A percentile compares a stretch with the other conserved stretches of the same genome.
These are phyloP conservation scores for Apolygus lucorum DNA, from an alignment of 1,140 invertebrate species.

Conservation along the genomic window DNA sequence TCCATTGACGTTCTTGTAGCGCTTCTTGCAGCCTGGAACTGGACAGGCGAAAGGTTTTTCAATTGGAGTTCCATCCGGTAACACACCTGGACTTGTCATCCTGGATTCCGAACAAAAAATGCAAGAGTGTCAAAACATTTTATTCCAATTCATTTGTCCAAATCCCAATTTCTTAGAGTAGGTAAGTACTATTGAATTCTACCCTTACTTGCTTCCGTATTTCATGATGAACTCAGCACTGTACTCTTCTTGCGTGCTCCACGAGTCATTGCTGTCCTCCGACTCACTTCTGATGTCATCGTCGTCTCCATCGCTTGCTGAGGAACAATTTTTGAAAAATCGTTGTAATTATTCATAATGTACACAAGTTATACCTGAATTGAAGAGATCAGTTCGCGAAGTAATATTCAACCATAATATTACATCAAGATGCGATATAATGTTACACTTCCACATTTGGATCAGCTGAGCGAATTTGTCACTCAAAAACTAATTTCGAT, in stretches of 20 bases:
- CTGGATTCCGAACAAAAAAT: conserved; percentile 40
- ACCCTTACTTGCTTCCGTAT: conserved; percentile 56
- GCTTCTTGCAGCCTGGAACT: conserved; percentile 73
- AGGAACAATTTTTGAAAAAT: conserved; percentile 30
- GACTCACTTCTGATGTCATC: conserved; percentile 48
- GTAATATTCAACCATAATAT: no score
- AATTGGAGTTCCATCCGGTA: conserved; percentile 32
- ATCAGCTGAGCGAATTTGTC: no score
- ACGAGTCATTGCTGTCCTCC: conserved; percentile 72
- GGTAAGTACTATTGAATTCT: no score
- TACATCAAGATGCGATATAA: no score
- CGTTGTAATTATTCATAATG: no score
- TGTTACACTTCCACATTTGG: no score
- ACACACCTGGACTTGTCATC: conserved; percentile 37
- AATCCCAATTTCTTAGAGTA: no score
- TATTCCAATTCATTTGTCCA: no score
- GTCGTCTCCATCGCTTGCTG: conserved; percentile 57
- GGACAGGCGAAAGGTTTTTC: conserved; percentile 75
- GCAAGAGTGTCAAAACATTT: no score
- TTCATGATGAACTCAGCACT: conserved; percentile 65
- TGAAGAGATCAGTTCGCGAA: no score
- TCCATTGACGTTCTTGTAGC: conserved; percentile 81
- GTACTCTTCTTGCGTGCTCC: conserved; percentile 66
- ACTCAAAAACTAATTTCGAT: no score
- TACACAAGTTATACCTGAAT: no score